Percentiles rank a stretch among this genome's conserved stretches.
Evolutionary conservation across 2,113 vertebrate species (phyloP).

Genomic region (Sminthopsis crassicaudata): DNA sequence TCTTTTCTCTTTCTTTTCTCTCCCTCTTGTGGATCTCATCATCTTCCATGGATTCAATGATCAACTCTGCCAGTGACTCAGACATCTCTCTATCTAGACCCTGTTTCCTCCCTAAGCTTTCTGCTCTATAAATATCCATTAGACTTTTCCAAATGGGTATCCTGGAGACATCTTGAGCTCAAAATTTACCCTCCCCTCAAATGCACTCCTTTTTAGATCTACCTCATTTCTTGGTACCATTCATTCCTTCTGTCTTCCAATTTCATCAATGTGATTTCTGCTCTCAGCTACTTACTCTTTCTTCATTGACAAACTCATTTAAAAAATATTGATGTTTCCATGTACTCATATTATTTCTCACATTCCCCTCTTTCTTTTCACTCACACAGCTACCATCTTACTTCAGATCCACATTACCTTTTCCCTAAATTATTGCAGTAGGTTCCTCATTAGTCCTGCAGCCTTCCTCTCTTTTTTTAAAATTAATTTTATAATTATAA

Average conservation of each 20-base stretch:
- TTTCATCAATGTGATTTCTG: not conserved
- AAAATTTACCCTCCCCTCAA: not conserved
- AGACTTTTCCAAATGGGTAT: not conserved
- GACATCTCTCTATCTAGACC: not conserved
- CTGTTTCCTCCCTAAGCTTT: not conserved
- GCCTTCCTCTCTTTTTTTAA: not conserved
- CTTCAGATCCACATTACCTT: too few species aligned
- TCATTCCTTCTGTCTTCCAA: not conserved
- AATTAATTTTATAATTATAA: too few species aligned
- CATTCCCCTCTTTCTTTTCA: not conserved
- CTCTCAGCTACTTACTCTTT: not conserved
- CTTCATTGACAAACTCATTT: not conserved
- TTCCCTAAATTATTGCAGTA: too few species aligned
- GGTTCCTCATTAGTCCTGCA: not conserved
- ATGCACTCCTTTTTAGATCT: not conserved
- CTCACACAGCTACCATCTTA: not conserved
- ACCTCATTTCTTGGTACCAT: not conserved
- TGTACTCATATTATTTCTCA: not conserved
- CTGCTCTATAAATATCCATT: not conserved
- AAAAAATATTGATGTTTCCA: not conserved
- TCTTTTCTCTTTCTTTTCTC: not conserved
- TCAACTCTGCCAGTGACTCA: not conserved
- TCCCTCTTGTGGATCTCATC: not conserved
- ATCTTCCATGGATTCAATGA: not conserved
- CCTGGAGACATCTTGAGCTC: not conserved